These are phyloP conservation scores for Dunckerocampus dactyliophorus DNA, from an alignment of 2,113 vertebrate species.

Conservation along the genomic window DNA sequence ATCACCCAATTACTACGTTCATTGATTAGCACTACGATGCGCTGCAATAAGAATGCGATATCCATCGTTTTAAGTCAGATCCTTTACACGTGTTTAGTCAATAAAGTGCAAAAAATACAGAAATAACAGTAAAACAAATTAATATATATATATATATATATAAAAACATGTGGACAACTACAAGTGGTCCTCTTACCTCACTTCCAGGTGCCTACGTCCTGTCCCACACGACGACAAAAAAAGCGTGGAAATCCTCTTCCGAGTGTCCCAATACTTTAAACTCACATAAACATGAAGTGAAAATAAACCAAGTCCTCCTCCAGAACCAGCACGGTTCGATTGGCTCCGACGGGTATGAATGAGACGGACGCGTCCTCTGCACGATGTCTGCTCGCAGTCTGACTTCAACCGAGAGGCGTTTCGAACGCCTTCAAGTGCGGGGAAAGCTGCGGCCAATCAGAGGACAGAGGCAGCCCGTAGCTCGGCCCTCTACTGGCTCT, in stretches of 20 bases:
- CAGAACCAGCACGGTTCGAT: too few relatives aligned
- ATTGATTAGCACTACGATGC: not conserved
- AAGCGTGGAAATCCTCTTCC: not conserved
- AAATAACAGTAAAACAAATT: too few relatives aligned
- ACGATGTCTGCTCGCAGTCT: too few relatives aligned
- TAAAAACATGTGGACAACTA: not conserved
- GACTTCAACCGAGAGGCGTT: too few relatives aligned
- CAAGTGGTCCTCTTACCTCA: not conserved
- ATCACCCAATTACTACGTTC: not conserved
- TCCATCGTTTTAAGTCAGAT: too few relatives aligned
- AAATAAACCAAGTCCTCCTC: too few relatives aligned
- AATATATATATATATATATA: too few relatives aligned
- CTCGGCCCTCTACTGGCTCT: not conserved
- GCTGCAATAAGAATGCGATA: too few relatives aligned
- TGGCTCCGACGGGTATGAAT: too few relatives aligned
- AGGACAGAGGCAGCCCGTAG: not conserved
- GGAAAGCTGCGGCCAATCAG: conserved; percentile 53
- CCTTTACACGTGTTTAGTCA: too few relatives aligned
- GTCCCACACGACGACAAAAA: not conserved
- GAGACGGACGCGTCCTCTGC: too few relatives aligned
- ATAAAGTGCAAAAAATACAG: too few relatives aligned
- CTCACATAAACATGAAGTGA: not conserved
- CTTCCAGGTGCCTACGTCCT: not conserved
- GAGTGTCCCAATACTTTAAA: not conserved
- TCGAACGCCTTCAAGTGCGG: not conserved